Conservation (phyloP, 2,113 vertebrate species). For the Puma concolor region DNA sequence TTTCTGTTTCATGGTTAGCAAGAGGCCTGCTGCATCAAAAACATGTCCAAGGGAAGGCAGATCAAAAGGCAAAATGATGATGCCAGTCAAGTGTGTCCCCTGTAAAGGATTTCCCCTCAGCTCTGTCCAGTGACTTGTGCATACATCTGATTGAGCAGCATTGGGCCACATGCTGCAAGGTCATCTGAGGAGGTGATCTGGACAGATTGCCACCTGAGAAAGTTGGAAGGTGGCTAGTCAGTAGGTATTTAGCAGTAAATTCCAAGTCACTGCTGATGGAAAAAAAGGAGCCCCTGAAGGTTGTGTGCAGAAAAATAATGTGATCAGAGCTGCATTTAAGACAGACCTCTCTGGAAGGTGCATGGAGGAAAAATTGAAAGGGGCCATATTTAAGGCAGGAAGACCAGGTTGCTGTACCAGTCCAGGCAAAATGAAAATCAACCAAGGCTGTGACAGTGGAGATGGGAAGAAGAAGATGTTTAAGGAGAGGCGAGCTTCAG, state of each 20-base stretch:
- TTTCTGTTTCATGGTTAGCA: not conserved
- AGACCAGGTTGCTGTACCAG: not conserved
- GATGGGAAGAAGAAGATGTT: not conserved
- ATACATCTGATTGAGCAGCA: not conserved
- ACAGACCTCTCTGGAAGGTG: not conserved
- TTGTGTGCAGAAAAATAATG: not conserved
- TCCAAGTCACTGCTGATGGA: not conserved
- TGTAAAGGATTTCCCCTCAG: not conserved
- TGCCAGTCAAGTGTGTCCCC: not conserved
- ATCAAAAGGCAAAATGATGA: not conserved
- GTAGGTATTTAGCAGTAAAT: not conserved
- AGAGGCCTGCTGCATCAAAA: not conserved
- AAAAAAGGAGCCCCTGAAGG: not conserved
- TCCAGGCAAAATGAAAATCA: not conserved
- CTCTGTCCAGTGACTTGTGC: not conserved
- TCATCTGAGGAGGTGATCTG: not conserved
- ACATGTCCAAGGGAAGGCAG: not conserved
- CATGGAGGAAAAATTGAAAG: not conserved
- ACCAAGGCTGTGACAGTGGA: not conserved
- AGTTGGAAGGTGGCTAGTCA: not conserved
- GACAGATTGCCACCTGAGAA: not conserved
- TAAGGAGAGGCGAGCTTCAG: not conserved
- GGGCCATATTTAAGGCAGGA: not conserved
- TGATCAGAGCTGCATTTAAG: not conserved
- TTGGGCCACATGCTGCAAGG: not conserved